These are phyloP conservation scores for Saxidomus purpurata DNA, from an alignment of 1,140 invertebrate genomes.

Conservation along the genomic window DNA sequence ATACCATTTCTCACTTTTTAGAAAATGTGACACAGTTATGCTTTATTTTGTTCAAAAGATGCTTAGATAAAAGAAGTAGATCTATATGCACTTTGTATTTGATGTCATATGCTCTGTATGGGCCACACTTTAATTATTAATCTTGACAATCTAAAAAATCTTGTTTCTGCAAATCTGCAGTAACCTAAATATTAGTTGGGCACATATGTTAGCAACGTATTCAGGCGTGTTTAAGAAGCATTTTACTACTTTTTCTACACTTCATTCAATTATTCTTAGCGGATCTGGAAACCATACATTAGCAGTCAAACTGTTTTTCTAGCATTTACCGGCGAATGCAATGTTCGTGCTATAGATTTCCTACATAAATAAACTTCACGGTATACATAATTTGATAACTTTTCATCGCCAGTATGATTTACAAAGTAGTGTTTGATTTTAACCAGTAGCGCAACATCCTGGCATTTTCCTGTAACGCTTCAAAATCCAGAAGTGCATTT, in stretches of 20 bases:
- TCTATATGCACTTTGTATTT: no score
- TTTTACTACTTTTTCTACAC: constrained; percentile 11
- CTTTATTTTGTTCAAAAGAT: no score
- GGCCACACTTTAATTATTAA: no score
- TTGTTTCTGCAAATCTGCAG: no score
- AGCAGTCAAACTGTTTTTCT: constrained; percentile 6
- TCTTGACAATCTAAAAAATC: no score
- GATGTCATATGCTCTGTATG: no score
- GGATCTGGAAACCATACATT: constrained; percentile 3
- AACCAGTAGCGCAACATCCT: constrained; percentile 28
- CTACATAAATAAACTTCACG: constrained; percentile 45
- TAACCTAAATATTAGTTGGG: no score
- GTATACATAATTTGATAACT: constrained; percentile 47
- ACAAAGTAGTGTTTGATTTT: constrained; percentile 33
- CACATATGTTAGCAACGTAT: constrained; percentile 3
- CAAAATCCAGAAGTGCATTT: not conserved
- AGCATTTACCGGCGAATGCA: constrained; percentile 9
- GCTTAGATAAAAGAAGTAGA: no score
- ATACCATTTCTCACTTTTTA: no score
- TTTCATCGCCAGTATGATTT: constrained; percentile 19
- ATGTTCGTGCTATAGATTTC: constrained; percentile 20
- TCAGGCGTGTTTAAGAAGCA: not conserved
- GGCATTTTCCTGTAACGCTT: not conserved
- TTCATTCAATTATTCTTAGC: constrained; percentile 12
- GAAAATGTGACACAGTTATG: no score